Percentiles rank a stretch among this genome's conserved stretches.
These are phyloP conservation scores for Ylistrum balloti DNA, from an alignment of 1,140 invertebrate species.

Conservation along the genomic window DNA sequence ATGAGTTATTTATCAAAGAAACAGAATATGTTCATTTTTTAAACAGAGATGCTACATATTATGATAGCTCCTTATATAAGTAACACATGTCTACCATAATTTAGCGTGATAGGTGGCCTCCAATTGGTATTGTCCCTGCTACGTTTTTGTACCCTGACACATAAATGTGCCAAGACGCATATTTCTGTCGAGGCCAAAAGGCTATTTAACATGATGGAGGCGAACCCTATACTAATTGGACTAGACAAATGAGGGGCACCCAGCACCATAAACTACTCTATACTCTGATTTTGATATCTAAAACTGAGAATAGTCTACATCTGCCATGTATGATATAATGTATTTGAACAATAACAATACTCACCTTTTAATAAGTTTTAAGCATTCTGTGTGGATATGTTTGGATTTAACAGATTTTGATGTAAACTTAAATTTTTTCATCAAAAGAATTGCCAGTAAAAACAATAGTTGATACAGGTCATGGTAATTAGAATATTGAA, in stretches of 20 bases:
- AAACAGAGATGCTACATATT: not conserved
- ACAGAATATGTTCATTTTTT: not conserved
- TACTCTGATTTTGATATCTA: not conserved
- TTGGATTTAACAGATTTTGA: too few species aligned
- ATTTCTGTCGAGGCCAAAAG: not conserved
- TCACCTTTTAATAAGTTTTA: too few species aligned
- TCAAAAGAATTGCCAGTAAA: too few species aligned
- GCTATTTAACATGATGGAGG: not conserved
- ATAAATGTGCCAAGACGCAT: constrained; percentile 34
- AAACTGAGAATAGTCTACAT: too few species aligned
- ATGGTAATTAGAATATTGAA: too few species aligned
- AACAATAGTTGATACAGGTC: too few species aligned
- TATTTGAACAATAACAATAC: too few species aligned
- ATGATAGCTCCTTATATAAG: not conserved
- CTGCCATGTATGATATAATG: too few species aligned
- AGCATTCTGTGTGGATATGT: too few species aligned
- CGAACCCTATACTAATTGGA: not conserved
- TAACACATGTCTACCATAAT: not conserved
- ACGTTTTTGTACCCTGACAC: not conserved
- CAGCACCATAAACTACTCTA: not conserved
- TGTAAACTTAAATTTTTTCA: too few species aligned
- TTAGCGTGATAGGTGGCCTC: not conserved
- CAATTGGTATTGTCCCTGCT: not conserved
- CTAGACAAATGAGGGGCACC: not conserved
- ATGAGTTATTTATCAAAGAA: not conserved